Base-by-base conservation (phyloP, 2,113 vertebrate species). In the Solenodon paradoxus region DNA sequence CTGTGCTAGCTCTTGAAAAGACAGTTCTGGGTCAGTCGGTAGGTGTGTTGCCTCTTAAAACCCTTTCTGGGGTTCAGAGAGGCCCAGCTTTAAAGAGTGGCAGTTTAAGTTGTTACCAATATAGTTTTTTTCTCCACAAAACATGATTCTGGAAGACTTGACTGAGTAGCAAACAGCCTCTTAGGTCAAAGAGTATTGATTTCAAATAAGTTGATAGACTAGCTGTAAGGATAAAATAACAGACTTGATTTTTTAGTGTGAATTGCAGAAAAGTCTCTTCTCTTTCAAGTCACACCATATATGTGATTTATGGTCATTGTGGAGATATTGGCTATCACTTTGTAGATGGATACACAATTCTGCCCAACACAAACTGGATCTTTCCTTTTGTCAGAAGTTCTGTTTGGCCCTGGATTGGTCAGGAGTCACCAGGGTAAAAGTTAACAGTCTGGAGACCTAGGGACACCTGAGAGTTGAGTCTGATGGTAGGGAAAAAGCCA, bases 181-280 rank as follows among this genome's bases (percentile, higher is more conserved):
- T 74, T 72, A 57, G 68, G 40, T 88, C 10, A 42, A 55, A 90
- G 16, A 59, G 30, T 42, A 71, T 12, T 90, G 69, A 64, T 92
- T 92, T 95, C 79, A 82, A 59, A 81, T 71, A 90, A 94, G 47
- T 26, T 88, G 75, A 38, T 77, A 93, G 79, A 40, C 57, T 32
- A 78, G 15, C 7, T 69, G 10, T 72, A 53, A 95, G 12, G 51
- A 91, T 74, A 90, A 87, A 92, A 35, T 57, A 92, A 90, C 32
- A 35, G 79, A 63, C 32, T 12, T 42, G 51, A 66, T n/a, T 93
- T 93, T 55, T 40, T 38, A 28, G 40, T 96, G 35, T 81, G 74
- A n/a, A 57, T 88, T 77, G 13, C 51, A 61, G 80, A 92, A 91
- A 85, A 87, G 20, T 10, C 69, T 86, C 22, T 26, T 59, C 20